phyloP scores from a whole-genome alignment of 2,888 invertebrate genomes.

The Leptinotarsa tumamoca region DNA sequence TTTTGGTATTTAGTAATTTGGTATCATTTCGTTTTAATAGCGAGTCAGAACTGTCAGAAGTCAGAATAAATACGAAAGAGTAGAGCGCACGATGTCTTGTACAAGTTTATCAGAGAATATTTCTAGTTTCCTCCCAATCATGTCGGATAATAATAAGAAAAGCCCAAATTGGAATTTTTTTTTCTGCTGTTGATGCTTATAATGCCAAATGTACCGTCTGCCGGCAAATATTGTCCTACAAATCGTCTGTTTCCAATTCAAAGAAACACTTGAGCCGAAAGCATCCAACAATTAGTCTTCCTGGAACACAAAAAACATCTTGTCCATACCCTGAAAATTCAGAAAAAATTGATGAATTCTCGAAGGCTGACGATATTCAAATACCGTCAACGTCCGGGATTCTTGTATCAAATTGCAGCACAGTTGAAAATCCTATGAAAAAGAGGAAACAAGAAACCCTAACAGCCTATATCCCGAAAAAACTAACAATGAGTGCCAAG shows the following conservation, averaged over 20 bases:
- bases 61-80: no score
- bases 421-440: not conserved
- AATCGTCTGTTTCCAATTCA: slow-evolving; percentile 27
- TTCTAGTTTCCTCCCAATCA: not conserved
- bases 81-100: no score
- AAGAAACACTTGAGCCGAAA: slow-evolving; percentile 29
- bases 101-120: no score
- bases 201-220: not conserved
- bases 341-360: no score
- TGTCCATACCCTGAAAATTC: no score
- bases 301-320: not conserved
- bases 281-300: slow-evolving; percentile 25
- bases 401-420: not conserved
- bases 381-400: not conserved
- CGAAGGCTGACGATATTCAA: not conserved
- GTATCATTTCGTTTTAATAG: no score
- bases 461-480: not conserved
- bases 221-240: slow-evolving; percentile 20
- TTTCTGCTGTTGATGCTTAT: not conserved
- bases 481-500: not conserved
- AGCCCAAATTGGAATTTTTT: not conserved
- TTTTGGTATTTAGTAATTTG: no score
- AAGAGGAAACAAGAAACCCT: not conserved
- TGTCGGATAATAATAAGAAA: not conserved
- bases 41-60: no score